These are phyloP conservation scores for Sarcophaga caerulescens DNA, from an alignment of 2,888 invertebrate species.

Conservation along the genomic window DNA sequence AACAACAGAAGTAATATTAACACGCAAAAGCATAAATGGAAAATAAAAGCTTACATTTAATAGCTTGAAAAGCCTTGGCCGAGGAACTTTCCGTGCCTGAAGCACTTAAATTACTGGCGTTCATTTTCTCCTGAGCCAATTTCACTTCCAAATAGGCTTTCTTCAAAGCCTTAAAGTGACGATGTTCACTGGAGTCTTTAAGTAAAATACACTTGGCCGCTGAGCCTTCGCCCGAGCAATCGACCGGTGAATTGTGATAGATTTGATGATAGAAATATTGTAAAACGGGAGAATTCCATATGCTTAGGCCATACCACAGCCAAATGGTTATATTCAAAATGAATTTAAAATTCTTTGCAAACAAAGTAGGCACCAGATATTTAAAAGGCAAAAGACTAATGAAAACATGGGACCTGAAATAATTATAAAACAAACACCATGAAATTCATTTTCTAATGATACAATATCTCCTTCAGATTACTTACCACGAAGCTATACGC, in stretches of 20 bases:
- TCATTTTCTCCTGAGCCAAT: slow-evolving; percentile 77
- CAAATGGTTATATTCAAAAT: slow-evolving; percentile 78
- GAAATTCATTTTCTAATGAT: no score
- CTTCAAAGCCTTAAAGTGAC: slow-evolving; percentile 79
- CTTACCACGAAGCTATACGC: slow-evolving; percentile 79
- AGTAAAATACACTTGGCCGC: slow-evolving; percentile 80
- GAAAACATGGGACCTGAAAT: slow-evolving; percentile 77
- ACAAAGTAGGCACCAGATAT: slow-evolving; percentile 80
- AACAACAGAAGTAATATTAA: not conserved
- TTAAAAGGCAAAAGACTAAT: slow-evolving; percentile 80
- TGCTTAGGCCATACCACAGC: slow-evolving; percentile 80
- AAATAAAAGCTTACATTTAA: slow-evolving; percentile 76
- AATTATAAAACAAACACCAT: not conserved
- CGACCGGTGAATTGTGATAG: slow-evolving; percentile 78
- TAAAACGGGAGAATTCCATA: slow-evolving; percentile 81
- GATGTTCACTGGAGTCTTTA: slow-evolving; percentile 79
- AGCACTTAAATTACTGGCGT: slow-evolving; percentile 70
- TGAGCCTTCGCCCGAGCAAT: slow-evolving; percentile 80
- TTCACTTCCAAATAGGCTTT: slow-evolving; percentile 80
- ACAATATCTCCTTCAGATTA: not conserved
- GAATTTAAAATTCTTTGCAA: slow-evolving; percentile 80
- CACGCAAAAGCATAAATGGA: not conserved
- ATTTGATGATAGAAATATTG: slow-evolving; percentile 81
- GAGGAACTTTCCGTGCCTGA: slow-evolving; percentile 75
- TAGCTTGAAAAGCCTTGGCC: slow-evolving; percentile 80